These are phyloP conservation scores for Salmo trutta DNA, from an alignment of 2,797 vertebrate genomes.

Conservation along the genomic window DNA sequence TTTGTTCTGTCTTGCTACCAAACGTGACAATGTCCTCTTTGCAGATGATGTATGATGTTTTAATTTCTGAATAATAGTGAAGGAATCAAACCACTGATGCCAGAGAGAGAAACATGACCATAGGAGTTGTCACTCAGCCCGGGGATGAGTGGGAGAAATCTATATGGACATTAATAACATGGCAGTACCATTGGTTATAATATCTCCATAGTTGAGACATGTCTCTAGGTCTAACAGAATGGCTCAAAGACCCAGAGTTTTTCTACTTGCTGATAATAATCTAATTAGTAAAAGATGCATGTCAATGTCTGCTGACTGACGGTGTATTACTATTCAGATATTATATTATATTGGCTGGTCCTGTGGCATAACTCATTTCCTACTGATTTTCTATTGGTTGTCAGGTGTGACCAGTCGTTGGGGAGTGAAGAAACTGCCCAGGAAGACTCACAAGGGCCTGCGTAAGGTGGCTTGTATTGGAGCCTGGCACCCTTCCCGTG, in stretches of 20 bases:
- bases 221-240: background rate
- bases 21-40: background rate
- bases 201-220: background rate
- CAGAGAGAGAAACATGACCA: too few species aligned
- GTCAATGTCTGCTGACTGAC: background rate
- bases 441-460: constrained; percentile 96
- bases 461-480: constrained; percentile 95
- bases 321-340: background rate
- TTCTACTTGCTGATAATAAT: too few species aligned
- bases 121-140: too few species aligned
- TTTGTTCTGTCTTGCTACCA: background rate
- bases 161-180: too few species aligned
- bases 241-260: too few species aligned
- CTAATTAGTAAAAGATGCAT: background rate
- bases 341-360: background rate
- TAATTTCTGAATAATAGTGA: background rate
- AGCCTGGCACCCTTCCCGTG: constrained; percentile 92
- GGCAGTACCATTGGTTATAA: background rate
- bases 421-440: constrained; percentile 91
- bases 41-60: too few species aligned
- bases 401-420: constrained; percentile 92
- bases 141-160: too few species aligned
- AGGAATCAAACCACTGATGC: too few species aligned
- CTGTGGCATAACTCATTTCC: background rate
- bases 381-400: background rate